Evolutionary conservation across 2,797 vertebrate species (phyloP).

Genomic region (Anguilla megastoma): DNA sequence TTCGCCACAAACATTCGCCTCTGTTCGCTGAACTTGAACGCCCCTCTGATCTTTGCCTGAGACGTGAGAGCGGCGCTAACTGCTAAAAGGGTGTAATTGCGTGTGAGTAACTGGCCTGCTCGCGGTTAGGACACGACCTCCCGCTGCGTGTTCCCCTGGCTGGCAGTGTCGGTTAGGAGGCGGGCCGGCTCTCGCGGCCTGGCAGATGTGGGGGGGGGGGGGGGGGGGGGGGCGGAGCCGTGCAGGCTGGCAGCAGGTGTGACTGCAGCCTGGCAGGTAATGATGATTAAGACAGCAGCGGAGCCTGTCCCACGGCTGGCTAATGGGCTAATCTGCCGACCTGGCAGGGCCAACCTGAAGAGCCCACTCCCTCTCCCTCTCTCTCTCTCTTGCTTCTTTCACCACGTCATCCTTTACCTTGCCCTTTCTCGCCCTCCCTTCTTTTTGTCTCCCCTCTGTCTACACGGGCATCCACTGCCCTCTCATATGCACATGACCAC

Average conservation of each 20-base stretch:
- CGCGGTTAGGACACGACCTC: neutral
- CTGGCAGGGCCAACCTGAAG: neutral
- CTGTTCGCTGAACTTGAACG: too few relatives aligned
- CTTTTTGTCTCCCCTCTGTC: neutral
- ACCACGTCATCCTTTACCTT: too few relatives aligned
- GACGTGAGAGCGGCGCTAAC: too few relatives aligned
- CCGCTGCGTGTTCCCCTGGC: too few relatives aligned
- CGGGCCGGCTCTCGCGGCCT: too few relatives aligned
- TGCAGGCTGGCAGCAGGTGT: neutral
- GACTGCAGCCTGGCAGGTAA: neutral
- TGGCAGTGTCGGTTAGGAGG: neutral
- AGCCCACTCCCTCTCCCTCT: slow-evolving; percentile 8
- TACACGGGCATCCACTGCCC: too few relatives aligned
- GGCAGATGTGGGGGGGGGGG: too few relatives aligned
- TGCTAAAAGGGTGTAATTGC: too few relatives aligned
- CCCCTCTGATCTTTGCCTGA: too few relatives aligned
- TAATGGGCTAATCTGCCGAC: neutral
- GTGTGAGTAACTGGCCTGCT: neutral
- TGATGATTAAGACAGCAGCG: neutral
- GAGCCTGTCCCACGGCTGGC: neutral
- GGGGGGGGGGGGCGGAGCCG: too few relatives aligned
- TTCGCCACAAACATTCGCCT: too few relatives aligned
- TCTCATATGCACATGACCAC: too few relatives aligned
- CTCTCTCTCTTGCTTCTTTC: neutral
- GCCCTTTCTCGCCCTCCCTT: neutral